These are phyloP conservation scores for Streptopelia turtur DNA, from an alignment of 2,797 vertebrate species.

Conservation along the genomic window DNA sequence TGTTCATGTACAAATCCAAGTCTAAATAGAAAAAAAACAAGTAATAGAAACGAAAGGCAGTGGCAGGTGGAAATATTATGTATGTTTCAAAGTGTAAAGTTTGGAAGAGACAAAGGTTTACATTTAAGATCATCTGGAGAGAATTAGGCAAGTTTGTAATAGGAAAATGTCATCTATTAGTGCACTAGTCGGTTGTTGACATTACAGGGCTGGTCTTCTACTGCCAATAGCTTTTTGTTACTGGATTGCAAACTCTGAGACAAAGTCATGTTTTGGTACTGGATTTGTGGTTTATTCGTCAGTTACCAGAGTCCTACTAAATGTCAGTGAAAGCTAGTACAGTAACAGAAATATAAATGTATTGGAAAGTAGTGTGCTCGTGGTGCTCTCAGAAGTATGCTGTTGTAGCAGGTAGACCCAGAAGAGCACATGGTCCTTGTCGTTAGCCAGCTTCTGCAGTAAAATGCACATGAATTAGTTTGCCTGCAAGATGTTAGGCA, in stretches of 20 bases:
- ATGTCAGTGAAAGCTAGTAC: not conserved
- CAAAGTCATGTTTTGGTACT: not conserved
- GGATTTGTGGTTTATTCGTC: not conserved
- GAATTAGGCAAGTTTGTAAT: not conserved
- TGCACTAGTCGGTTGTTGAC: not conserved
- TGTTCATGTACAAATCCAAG: not conserved
- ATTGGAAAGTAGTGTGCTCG: not conserved
- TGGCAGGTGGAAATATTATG: fast-evolving
- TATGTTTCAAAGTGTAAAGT: not conserved
- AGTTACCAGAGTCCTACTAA: not conserved
- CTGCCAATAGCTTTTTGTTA: not conserved
- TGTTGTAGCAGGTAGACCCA: not conserved
- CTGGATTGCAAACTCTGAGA: not conserved
- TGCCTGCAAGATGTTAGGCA: not conserved
- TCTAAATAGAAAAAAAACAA: not conserved
- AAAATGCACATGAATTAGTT: not conserved
- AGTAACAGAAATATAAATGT: not conserved
- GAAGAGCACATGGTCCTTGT: not conserved
- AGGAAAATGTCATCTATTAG: not conserved
- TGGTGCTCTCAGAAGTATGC: not conserved
- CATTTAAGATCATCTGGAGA: not conserved
- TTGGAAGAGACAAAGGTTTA: not conserved
- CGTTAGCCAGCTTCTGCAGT: not conserved
- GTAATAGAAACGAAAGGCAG: not conserved
- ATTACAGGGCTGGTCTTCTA: fast-evolving